These are phyloP conservation scores for Condylura cristata DNA, from an alignment of 2,113 vertebrate genomes.

Conservation along the genomic window DNA sequence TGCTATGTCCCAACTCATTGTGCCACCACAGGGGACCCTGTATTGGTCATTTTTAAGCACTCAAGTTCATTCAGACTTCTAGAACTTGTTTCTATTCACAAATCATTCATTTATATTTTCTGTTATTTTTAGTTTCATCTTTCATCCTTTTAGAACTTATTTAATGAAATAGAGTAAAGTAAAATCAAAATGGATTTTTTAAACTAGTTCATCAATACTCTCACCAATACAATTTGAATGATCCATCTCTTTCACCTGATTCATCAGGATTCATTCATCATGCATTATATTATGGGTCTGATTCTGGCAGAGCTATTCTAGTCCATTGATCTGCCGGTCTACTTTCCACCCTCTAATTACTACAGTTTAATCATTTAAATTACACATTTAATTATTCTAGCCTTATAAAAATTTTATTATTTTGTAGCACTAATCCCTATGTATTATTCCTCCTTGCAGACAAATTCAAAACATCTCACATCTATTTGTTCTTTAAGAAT, in stretches of 20 bases:
- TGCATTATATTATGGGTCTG: background rate
- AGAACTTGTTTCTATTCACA: slow-evolving; percentile 7
- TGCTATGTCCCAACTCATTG: too few relatives aligned
- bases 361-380: slow-evolving; percentile 49
- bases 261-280: slow-evolving; percentile 27
- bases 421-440: background rate
- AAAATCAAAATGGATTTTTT: slow-evolving; percentile 51
- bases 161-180: slow-evolving; percentile 27
- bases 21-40: too few relatives aligned
- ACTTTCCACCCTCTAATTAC: slow-evolving; percentile 29
- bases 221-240: background rate
- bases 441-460: background rate
- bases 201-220: slow-evolving; percentile 11
- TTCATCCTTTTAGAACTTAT: slow-evolving; percentile 7
- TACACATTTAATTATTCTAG: slow-evolving; percentile 14
- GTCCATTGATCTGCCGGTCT: slow-evolving; percentile 16
- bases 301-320: background rate
- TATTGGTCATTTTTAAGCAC: background rate
- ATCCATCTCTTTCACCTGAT: background rate
- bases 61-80: background rate
- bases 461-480: background rate
- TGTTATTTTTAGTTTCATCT: slow-evolving; percentile 14
- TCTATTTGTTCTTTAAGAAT: background rate
- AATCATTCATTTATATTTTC: background rate
- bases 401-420: background rate